phyloP scores from a whole-genome alignment of 2,113 vertebrate genomes.

The Ramphastos sulfuratus region DNA sequence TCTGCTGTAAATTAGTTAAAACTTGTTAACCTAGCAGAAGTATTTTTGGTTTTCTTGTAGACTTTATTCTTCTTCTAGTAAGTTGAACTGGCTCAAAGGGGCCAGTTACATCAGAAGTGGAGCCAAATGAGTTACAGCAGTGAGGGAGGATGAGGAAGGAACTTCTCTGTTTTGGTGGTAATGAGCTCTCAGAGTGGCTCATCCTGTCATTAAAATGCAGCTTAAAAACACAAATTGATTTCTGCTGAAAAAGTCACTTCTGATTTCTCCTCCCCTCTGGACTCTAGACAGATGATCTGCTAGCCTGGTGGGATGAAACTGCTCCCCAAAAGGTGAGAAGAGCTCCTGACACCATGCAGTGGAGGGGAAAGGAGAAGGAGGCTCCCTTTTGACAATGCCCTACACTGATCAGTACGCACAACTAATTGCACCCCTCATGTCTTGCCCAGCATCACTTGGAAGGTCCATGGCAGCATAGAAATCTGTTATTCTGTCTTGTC shows the following conservation, averaged over 20 bases:
- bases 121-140: background rate
- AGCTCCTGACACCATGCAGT: background rate
- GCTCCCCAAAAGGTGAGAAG: background rate
- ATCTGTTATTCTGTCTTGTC: background rate
- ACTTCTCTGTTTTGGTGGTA: background rate
- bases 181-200: background rate
- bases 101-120: background rate
- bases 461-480: background rate
- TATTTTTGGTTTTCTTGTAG: background rate
- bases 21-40: background rate
- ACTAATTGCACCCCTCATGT: background rate
- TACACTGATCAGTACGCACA: background rate
- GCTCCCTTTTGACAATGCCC: rapidly evolving
- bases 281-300: background rate
- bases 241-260: background rate
- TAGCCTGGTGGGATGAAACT: background rate
- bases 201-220: background rate
- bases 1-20: background rate
- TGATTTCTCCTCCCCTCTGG: background rate
- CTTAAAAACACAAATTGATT: background rate
- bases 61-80: background rate
- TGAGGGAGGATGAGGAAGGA: background rate
- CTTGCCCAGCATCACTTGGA: background rate
- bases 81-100: background rate
- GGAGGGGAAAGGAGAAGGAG: background rate